Evolutionary conservation across 2,797 vertebrate genomes (phyloP), one percentile per base, ranked within the genome.

Genomic region (Fundulus diaphanus): DNA sequence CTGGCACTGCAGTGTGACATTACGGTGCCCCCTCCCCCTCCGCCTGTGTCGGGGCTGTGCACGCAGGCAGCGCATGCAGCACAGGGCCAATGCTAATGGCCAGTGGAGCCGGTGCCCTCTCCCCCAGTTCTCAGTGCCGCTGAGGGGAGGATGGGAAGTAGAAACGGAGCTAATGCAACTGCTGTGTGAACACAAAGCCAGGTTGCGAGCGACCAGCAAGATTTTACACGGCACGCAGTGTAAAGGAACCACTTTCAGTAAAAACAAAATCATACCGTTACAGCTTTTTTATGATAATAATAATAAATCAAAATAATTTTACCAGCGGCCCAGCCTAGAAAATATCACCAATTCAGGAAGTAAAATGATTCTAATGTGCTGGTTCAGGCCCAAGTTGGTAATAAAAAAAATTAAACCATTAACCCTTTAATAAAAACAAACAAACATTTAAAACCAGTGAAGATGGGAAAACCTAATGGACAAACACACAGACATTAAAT

Each of bases 91-190:
- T 89, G 69, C 86, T 86, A 92, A 84, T 91, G 90, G 90, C 86
- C 83, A 46, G 79, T 59, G 59, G 73, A 70, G 90, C 77, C 83
- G 12, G 33, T 90, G 86, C 82, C 91, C 92, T 90, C 92, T 88
- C 85, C 90, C 92, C 88, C 85, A 93, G 80, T 92, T 93, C 88
- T 85, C 86, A 88, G 82, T 89, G 57, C 82, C 71, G 84, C 46
- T 2, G 27, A 63, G 68, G 59, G 81, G 72, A 68, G 83, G 74
- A 76, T 27, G 82, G 87, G 70, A 73, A 46, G 24, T 63, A 71
- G 69, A 35, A 35, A 54, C 33, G 18, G 70, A 79, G 82, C 35
- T 27, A 77, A 29, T 82, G 72, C 49, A 65, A 24, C 81, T 77
- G 81, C 81, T 66, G 57, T 67, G 73, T 61, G 56, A 82, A 83